Evolutionary conservation across 2,888 invertebrate genomes (phyloP), one percentile per base, ranked within the genome.

Genomic region (Caenorhabditis sp.): DNA sequence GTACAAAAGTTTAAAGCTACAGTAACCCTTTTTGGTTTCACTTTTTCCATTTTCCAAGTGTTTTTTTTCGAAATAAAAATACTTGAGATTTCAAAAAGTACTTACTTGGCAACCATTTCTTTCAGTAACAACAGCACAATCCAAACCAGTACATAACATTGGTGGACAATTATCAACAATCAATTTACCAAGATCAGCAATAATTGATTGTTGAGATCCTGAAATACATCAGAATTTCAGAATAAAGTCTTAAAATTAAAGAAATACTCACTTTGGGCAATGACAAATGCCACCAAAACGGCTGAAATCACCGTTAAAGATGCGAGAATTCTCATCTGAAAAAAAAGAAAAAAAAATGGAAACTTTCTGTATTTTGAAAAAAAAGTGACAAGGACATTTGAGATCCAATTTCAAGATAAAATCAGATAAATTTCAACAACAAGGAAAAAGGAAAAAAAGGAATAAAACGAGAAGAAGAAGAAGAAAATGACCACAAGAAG

Each of bases 131-230:
- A 87, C 84, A 14, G 87, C 87, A 68, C 87, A 87, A 69, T 87
- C 87, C 17, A 87, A 73, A 49, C 87, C 87, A n/a, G 87, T 87
- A 70, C 87, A 87, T 58, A 87, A 67, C 87, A 87, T 87, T 4
- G 87, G 87, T 17, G 87, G 87, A 59, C 87, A 87, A 69, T 87
- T 85, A 59, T 87, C 86, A 20, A 87, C 87, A 69, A 87, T 87
- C 59, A 87, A 66, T 56, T 85, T 86, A 14, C 87, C 87, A 62
- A 87, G 70, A 78, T 87, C 87, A 27, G 86, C 85, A 66, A 87
- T 87, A 3, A 82, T 80, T 1, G 82, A 70, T 31, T 70, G 71
- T 59, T 82, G 82, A 43, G 78, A 79, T 66, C 82, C 81, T 82
- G 63, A 23, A 76, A 38, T 27, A 23, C 23, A 4, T 2, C 23